Percentiles rank a stretch among this genome's conserved stretches.
phyloP scores from a whole-genome alignment of 1,140 invertebrate species.

The Drosophila aff. region DNA sequence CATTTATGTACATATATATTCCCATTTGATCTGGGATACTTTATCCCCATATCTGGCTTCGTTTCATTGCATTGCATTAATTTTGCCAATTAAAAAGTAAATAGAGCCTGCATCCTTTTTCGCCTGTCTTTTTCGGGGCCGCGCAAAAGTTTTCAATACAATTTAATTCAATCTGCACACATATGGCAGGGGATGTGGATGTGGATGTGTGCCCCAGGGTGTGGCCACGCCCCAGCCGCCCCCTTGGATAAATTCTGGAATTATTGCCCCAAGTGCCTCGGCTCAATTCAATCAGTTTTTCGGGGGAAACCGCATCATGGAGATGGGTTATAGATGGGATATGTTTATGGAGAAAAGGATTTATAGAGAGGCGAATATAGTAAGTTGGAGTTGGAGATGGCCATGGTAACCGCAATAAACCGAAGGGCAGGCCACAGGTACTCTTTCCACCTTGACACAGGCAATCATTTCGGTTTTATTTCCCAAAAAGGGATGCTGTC shows the following conservation, averaged over 20 bases:
- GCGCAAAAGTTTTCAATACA: constrained; percentile 73
- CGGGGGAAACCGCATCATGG: constrained; percentile 18
- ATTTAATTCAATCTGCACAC: constrained; percentile 62
- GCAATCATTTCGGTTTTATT: constrained; percentile 6
- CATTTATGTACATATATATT: constrained; percentile 10
- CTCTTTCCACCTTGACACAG: constrained; percentile 2
- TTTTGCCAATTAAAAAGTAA: constrained; percentile 84
- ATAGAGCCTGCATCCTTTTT: constrained; percentile 79
- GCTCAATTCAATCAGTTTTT: constrained; percentile 48
- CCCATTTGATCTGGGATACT: constrained; percentile 20
- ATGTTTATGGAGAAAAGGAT: background rate
- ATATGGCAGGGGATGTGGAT: background rate
- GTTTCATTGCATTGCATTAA: constrained; percentile 83
- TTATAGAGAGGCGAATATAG: background rate
- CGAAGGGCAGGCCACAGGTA: background rate
- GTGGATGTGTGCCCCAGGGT: constrained; percentile 17
- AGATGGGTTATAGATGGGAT: background rate
- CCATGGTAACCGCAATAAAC: constrained; percentile 11
- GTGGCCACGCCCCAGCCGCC: constrained; percentile 5
- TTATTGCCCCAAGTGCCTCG: constrained; percentile 40
- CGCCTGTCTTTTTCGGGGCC: constrained; percentile 35
- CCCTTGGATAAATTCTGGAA: constrained; percentile 7
- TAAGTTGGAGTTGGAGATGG: background rate
- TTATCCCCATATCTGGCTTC: constrained; percentile 51
- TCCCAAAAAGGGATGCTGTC: background rate